phyloP scores from a whole-genome alignment of 2,888 invertebrate genomes.

The Drosophila anomalata region DNA sequence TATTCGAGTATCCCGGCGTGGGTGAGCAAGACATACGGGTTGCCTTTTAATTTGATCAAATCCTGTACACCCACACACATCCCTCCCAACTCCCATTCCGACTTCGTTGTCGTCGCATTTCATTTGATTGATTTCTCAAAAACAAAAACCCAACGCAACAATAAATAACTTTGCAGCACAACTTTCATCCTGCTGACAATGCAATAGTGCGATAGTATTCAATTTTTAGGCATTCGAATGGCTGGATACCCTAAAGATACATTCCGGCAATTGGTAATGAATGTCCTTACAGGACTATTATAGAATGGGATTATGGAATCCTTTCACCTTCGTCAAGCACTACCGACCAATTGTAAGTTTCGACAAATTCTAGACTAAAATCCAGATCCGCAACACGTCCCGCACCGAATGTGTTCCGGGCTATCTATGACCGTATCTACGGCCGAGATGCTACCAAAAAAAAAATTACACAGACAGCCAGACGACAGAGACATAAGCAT shows the following conservation, averaged over 20 bases:
- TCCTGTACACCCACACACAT: constrained; percentile 25
- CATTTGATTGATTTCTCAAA: constrained; percentile 54
- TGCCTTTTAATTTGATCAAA: constrained; percentile 77
- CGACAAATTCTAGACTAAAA: constrained; percentile 27
- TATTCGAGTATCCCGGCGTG: constrained; percentile 14
- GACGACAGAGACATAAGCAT: constrained; percentile 77
- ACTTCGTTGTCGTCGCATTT: constrained; percentile 37
- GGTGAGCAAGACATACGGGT: constrained; percentile 50
- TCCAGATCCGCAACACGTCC: constrained; percentile 10
- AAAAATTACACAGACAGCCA: constrained; percentile 33
- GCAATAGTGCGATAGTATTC: constrained; percentile 28
- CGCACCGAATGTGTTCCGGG: constrained; percentile 26
- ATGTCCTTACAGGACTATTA: background rate
- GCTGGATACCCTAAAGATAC: constrained; percentile 13
- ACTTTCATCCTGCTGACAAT: constrained; percentile 76
- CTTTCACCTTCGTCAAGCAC: constrained; percentile 2
- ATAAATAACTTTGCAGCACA: constrained; percentile 75
- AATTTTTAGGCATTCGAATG: background rate
- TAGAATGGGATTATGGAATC: background rate
- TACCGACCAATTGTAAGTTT: constrained; percentile 16
- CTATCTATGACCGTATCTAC: constrained; percentile 40
- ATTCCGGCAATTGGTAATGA: background rate
- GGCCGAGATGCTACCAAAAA: constrained; percentile 24
- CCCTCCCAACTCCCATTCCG: background rate
- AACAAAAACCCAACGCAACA: constrained; percentile 63